Evolutionary conservation across 1,140 invertebrate species (phyloP).

Genomic region (Goniozus legneri): DNA sequence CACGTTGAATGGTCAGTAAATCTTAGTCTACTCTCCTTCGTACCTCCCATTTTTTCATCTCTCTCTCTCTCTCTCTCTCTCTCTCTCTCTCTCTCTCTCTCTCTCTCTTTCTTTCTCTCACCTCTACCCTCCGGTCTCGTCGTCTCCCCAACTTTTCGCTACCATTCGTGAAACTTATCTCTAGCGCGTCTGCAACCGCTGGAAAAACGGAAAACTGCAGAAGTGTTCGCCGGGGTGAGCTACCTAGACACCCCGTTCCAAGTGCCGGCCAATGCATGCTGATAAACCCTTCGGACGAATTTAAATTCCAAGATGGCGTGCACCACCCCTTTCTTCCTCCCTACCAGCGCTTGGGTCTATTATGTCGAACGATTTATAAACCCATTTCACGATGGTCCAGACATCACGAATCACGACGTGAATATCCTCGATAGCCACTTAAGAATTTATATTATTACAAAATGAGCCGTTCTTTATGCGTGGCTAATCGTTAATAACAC

Average conservation of each 20-base stretch:
- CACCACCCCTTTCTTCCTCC: not conserved
- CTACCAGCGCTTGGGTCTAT: conserved; percentile 6
- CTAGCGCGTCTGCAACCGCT: conserved; percentile 4
- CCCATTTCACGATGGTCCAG: conserved; percentile 19
- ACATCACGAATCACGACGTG: conserved; percentile 19
- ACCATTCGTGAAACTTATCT: conserved; percentile 13
- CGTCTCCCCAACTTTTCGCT: not conserved
- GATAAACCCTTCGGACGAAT: conserved; percentile 30
- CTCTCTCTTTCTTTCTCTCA: not conserved
- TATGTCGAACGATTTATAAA: conserved; percentile 28
- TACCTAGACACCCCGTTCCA: no score
- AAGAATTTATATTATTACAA: no score
- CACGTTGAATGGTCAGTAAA: no score
- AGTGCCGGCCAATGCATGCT: conserved; percentile 32
- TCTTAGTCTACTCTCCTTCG: no score
- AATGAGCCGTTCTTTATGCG: no score
- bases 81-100: not conserved
- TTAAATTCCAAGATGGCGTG: conserved; percentile 25
- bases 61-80: conserved; percentile 5
- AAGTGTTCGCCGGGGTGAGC: conserved; percentile 10
- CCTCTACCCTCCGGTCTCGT: not conserved
- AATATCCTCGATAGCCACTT: no score
- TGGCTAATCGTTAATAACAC: no score
- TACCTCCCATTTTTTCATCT: conserved; percentile 7
- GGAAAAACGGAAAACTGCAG: conserved; percentile 9